Base-by-base conservation (phyloP, 1,140 invertebrate species). In the Mamestra configurata region DNA sequence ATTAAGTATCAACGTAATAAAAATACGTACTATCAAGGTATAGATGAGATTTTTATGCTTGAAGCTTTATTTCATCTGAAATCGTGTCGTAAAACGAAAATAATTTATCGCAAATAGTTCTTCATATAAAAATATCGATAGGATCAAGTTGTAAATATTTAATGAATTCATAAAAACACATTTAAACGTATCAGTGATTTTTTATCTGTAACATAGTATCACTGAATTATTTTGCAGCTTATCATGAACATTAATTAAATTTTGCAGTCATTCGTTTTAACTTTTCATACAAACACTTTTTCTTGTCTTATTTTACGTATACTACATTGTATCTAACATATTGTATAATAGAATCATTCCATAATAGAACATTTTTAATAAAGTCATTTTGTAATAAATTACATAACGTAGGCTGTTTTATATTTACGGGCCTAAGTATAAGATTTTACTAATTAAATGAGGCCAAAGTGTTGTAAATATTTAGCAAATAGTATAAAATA, bases 391-490 rank as follows among this genome's bases (percentile, higher is more conserved):
- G 3, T 72, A 13, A 72, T 72, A 72, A 53, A 35, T 18, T 43
- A 51, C 11, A 72, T 75, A 61, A 61, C 8, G 55, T 76, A 46
- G 43, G 57, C 37, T 64, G 43, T 77, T 53, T 35, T 77, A 77
- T 66, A 66, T 81, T 64, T 40, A 71, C 31, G 27, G 80, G 76
- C 80, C 76, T 78, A 81, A 79, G 8, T 64, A n/a, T 81, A 66
- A 68, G 24, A 64, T 76, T 49, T 40, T 37, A 37, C 27, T 66
- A 68, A 24, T 55, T 40, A 57, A 46, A 68, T 20, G 59, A 81
- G 80, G 80, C 80, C 80, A 81, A 81, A 81, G 20, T 59, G 49
- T 79, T 83, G 82, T 80, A 83, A 77, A 81, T 83, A 80, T 71
- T 18, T 37, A 49, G 13, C 10, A 59, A 46, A 40, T 75, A 64